phyloP scores from a whole-genome alignment of 2,113 vertebrate species.

The Lanius collurio region DNA sequence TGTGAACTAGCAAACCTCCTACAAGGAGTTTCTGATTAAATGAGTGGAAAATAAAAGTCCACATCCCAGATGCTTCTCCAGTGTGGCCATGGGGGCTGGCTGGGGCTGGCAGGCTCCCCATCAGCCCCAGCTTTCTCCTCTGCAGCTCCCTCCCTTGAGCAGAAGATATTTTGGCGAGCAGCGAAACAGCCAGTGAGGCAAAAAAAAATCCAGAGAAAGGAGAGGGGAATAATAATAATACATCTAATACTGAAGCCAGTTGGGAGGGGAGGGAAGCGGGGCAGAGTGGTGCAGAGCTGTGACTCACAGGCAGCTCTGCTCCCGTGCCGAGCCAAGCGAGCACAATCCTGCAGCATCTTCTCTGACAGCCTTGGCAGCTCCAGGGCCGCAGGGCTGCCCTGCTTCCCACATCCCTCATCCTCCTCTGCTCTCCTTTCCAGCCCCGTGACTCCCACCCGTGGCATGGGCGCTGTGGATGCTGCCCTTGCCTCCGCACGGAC shows the following conservation, averaged over 20 bases:
- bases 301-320: constrained; percentile 12
- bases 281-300: constrained; percentile 15
- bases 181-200: background rate
- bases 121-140: background rate
- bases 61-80: background rate
- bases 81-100: background rate
- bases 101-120: background rate
- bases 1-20: background rate
- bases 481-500: accelerated
- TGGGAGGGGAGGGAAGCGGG: background rate
- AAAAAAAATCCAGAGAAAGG: background rate
- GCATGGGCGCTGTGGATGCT: accelerated
- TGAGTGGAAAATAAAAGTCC: background rate
- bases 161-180: background rate
- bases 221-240: background rate
- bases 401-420: background rate
- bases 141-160: background rate
- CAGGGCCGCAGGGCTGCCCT: background rate
- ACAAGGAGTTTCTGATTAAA: background rate
- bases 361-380: background rate
- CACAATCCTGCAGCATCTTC: background rate
- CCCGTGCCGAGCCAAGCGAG: background rate
- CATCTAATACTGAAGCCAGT: background rate
- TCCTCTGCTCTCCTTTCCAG: background rate
- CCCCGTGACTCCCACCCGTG: accelerated